phyloP scores from a whole-genome alignment of 2,113 vertebrate genomes.

The Rousettus leschenaultii region DNA sequence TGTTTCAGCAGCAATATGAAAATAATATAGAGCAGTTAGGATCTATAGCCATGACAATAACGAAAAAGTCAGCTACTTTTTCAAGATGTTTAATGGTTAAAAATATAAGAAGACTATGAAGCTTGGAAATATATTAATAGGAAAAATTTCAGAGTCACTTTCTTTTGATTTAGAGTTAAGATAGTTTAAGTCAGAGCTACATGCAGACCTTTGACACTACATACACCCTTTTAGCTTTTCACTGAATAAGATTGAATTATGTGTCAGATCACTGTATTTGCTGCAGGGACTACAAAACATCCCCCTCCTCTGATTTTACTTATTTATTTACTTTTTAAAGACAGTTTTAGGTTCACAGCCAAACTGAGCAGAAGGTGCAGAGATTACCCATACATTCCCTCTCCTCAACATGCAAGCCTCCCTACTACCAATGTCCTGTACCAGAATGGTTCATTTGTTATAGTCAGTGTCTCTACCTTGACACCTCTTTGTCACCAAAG shows the following conservation, averaged over 20 bases:
- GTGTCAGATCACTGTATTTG: neutral
- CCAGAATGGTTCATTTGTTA: neutral
- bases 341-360: neutral
- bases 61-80: neutral
- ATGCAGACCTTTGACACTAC: neutral
- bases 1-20: neutral
- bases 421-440: no score
- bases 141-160: neutral
- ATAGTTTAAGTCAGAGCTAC: neutral
- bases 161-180: neutral
- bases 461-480: neutral
- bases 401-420: rapidly evolving
- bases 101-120: neutral
- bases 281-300: neutral
- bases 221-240: neutral
- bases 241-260: neutral
- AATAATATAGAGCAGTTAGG: neutral
- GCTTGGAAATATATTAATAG: neutral
- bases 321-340: neutral
- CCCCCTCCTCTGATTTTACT: neutral
- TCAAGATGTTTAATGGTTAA: neutral
- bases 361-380: neutral
- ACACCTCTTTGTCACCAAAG: neutral
- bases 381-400: neutral
- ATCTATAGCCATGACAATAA: neutral